phyloP scores from a whole-genome alignment of 2,113 vertebrate genomes.

The Mohoua ochrocephala region DNA sequence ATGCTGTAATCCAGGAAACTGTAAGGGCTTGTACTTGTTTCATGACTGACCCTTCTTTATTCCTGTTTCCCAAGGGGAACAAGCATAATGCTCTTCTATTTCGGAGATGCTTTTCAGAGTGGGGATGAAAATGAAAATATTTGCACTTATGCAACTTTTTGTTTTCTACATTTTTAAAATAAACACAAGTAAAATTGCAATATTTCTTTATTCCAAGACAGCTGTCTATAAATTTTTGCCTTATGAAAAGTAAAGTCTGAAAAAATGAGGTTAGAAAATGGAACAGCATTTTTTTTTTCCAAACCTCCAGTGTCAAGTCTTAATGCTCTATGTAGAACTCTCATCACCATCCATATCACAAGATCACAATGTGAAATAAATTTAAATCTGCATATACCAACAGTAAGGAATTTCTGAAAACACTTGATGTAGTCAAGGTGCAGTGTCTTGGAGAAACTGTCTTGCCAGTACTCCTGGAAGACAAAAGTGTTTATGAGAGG shows the following conservation, averaged over 20 bases:
- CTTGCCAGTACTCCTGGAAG: not conserved
- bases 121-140: not conserved
- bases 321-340: not conserved
- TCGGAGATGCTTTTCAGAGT: not conserved
- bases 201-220: not conserved
- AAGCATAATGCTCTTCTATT: not conserved
- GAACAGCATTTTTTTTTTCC: not conserved
- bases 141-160: accelerated
- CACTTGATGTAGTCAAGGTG: not conserved
- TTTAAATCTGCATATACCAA: not conserved
- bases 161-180: not conserved
- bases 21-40: not conserved
- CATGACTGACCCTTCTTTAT: not conserved
- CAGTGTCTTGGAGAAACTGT: not conserved
- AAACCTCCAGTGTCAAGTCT: not conserved
- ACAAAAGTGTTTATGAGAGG: not conserved
- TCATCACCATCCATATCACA: not conserved
- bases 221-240: not conserved
- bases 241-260: not conserved
- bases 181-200: not conserved
- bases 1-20: not conserved
- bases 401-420: not conserved
- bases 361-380: not conserved
- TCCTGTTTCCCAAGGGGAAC: not conserved
- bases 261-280: not conserved